phyloP scores from a whole-genome alignment of 2,113 vertebrate genomes.

The Cynoglossus semilaevis region DNA sequence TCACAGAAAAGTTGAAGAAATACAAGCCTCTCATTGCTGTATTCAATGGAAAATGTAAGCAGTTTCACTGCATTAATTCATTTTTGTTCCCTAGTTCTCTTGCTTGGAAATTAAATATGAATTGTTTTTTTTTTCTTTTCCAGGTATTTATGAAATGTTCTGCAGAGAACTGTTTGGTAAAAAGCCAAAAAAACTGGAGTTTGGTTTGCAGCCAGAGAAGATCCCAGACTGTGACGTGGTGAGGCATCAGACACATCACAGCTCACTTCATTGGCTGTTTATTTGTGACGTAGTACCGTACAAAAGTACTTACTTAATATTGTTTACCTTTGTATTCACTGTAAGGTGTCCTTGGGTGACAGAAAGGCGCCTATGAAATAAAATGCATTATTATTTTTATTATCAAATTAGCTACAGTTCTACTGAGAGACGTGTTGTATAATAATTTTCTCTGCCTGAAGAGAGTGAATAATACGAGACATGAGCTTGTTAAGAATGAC shows the following conservation, averaged over 20 bases:
- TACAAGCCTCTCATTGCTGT: slow-evolving; percentile 94
- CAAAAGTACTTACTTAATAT: too few species aligned
- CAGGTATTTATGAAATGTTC: slow-evolving; percentile 98
- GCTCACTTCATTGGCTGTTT: background rate
- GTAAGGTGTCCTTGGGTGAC: too few species aligned
- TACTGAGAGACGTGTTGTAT: too few species aligned
- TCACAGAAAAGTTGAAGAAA: slow-evolving; percentile 93
- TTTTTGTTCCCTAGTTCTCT: too few species aligned
- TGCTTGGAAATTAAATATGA: background rate
- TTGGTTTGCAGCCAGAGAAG: slow-evolving; percentile 78
- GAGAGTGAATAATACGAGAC: too few species aligned
- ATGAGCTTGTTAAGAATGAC: too few species aligned
- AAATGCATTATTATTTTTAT: too few species aligned
- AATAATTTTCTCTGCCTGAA: too few species aligned
- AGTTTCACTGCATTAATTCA: background rate
- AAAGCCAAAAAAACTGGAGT: slow-evolving; percentile 82
- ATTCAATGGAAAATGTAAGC: slow-evolving; percentile 99
- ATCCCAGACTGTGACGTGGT: slow-evolving; percentile 96
- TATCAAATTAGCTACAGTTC: too few species aligned
- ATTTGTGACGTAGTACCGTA: too few species aligned
- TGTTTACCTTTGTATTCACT: too few species aligned
- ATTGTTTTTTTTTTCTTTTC: background rate
- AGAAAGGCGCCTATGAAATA: too few species aligned
- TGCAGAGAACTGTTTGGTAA: slow-evolving; percentile 96
- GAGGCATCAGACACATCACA: slow-evolving; percentile 53